A percentile compares a stretch with the other conserved stretches of the same genome.
phyloP scores from a whole-genome alignment of 2,797 vertebrate species.

The Emys orbicularis region DNA sequence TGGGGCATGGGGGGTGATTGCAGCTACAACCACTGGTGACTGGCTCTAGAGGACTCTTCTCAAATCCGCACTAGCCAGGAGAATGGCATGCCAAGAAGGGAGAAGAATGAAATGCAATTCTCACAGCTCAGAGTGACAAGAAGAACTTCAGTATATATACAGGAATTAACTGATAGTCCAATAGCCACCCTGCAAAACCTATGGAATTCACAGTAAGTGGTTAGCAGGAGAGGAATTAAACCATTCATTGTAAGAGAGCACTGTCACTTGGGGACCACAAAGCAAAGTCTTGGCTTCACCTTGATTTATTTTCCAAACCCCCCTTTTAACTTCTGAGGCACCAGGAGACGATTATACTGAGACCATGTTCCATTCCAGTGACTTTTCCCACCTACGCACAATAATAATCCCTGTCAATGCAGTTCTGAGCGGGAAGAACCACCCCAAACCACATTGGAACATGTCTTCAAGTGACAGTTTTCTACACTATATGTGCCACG shows the following conservation, averaged over 20 bases:
- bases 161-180: neutral
- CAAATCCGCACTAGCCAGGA: neutral
- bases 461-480: neutral
- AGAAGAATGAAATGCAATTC: neutral
- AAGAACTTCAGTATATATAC: fast-evolving
- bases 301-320: neutral
- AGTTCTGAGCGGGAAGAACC: neutral
- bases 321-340: neutral
- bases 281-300: neutral
- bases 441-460: neutral
- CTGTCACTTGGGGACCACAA: neutral
- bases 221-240: neutral
- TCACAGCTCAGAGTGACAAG: neutral
- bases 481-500: fast-evolving
- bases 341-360: neutral
- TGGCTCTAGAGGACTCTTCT: neutral
- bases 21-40: neutral
- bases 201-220: neutral
- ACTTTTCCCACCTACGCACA: neutral
- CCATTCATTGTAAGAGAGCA: neutral
- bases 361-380: neutral
- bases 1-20: neutral
- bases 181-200: neutral
- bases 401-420: neutral
- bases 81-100: fast-evolving